Percentiles rank a stretch among this genome's conserved stretches.
phyloP scores from a whole-genome alignment of 2,888 invertebrate species.

The Osedax frankpressi region DNA sequence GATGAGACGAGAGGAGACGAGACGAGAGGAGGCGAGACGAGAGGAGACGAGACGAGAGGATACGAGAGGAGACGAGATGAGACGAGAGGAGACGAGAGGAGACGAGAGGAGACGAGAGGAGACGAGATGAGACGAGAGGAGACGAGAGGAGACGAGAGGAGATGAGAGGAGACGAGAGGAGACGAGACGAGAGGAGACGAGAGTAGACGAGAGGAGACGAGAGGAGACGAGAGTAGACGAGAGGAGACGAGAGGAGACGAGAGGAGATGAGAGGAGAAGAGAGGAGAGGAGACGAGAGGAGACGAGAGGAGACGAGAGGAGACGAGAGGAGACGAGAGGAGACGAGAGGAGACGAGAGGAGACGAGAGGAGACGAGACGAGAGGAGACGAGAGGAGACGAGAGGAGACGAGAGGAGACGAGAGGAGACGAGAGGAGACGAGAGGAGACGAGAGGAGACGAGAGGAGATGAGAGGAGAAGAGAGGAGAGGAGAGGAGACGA shows the following conservation, averaged over 20 bases:
- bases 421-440: constrained; percentile 4
- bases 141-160: constrained; percentile 4
- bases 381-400: constrained; percentile 4
- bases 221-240: constrained; percentile 5
- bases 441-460: constrained; percentile 4
- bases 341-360: constrained; percentile 4
- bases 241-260: background rate
- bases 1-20: constrained; percentile 2
- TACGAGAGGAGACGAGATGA: constrained; percentile 1
- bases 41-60: constrained; percentile 4
- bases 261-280: background rate
- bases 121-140: constrained; percentile 2
- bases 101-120: constrained; percentile 4
- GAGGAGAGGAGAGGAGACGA: constrained; percentile 4
- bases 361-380: constrained; percentile 4
- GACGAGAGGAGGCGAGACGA: constrained; percentile 2
- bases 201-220: constrained; percentile 2
- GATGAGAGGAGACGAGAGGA: constrained; percentile 2
- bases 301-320: constrained; percentile 4
- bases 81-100: constrained; percentile 4
- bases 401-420: constrained; percentile 4
- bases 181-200: constrained; percentile 4
- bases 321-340: constrained; percentile 4
- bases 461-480: constrained; percentile 1
- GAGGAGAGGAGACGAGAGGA: no score